Percentiles rank a stretch among this genome's conserved stretches.
Conservation (phyloP, 2,113 vertebrate species). For the Dipodomys spectabilis region DNA sequence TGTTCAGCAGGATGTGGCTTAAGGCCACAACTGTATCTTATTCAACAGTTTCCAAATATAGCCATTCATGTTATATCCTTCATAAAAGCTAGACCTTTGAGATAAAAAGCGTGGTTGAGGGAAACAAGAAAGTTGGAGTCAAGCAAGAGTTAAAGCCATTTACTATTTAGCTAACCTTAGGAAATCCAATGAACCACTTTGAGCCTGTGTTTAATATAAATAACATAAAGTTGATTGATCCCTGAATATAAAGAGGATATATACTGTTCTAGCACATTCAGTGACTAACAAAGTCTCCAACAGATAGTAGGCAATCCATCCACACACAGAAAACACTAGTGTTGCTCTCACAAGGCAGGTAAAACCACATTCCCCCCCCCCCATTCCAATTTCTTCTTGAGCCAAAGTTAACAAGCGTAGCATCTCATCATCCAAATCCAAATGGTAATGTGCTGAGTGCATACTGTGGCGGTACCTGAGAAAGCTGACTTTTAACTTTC, state of each 20-base stretch:
- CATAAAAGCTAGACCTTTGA: neutral
- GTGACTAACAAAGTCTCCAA: neutral
- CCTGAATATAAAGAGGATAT: neutral
- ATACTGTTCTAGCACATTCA: neutral
- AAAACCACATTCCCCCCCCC: neutral
- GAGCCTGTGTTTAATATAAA: neutral
- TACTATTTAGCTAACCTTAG: neutral
- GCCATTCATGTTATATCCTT: neutral
- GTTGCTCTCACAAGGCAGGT: neutral
- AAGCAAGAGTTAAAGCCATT: neutral
- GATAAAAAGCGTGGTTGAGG: neutral
- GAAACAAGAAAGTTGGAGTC: neutral
- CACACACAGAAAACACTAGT: neutral
- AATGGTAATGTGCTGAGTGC: neutral
- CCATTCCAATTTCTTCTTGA: too few relatives aligned
- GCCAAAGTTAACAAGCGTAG: too few relatives aligned
- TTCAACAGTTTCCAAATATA: neutral
- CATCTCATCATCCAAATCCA: neutral
- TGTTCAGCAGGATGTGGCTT: neutral
- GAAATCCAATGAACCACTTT: neutral
- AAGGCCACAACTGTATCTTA: neutral
- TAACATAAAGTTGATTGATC: neutral
- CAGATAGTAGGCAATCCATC: neutral
- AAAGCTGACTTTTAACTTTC: constrained; percentile 52
- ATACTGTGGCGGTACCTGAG: too few relatives aligned